phyloP scores from a whole-genome alignment of 2,888 invertebrate species.

The Cheilosia soror region DNA sequence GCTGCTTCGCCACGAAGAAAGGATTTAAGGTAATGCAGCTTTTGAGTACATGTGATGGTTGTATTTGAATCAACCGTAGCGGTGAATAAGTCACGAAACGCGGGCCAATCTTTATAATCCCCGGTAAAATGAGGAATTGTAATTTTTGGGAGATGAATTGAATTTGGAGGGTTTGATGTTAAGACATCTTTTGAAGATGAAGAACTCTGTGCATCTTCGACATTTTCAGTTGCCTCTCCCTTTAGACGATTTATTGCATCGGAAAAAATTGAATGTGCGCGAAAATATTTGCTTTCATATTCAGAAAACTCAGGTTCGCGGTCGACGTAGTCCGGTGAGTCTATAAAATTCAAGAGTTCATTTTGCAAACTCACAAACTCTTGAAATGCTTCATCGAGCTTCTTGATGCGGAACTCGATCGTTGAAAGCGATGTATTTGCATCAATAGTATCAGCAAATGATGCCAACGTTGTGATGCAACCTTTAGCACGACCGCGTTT shows the following conservation, averaged over 20 bases:
- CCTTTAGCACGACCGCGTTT: conserved; percentile 16
- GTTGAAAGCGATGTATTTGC: background rate
- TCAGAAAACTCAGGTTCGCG: conserved; percentile 27
- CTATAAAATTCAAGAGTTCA: conserved; percentile 7
- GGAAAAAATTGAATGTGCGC: conserved; percentile 11
- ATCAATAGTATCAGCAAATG: conserved; percentile 11
- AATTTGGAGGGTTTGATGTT: background rate
- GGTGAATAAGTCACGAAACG: background rate
- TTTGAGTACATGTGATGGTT: background rate
- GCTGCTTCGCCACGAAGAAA: conserved; percentile 1
- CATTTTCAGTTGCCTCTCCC: background rate
- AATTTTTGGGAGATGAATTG: background rate
- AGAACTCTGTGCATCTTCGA: background rate
- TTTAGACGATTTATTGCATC: background rate
- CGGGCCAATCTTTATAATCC: background rate
- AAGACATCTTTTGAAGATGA: background rate
- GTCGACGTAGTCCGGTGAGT: background rate
- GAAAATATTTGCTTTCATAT: conserved; percentile 49
- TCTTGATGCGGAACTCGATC: conserved; percentile 5
- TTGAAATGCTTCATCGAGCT: conserved; percentile 11
- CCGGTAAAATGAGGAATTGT: background rate
- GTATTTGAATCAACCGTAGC: background rate
- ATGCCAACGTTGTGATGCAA: conserved; percentile 13
- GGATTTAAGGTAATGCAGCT: background rate
- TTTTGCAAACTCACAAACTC: conserved; percentile 5